Conservation (phyloP, 92 coral and sea anemone genomes). For the Palythoa grandiflora region DNA sequence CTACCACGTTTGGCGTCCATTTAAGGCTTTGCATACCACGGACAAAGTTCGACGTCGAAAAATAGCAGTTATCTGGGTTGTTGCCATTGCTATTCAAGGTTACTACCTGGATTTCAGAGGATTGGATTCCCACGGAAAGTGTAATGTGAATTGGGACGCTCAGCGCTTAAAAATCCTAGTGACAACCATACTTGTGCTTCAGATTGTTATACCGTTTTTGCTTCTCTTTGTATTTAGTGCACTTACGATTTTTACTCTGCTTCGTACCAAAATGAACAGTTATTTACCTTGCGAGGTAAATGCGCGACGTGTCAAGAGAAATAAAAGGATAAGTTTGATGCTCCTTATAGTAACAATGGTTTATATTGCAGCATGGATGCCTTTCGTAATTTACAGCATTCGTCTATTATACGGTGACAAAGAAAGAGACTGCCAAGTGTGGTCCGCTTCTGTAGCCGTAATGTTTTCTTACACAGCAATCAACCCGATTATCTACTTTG, state of each 20-base stretch:
- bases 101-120: neutral
- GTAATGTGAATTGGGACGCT: constrained; percentile 22
- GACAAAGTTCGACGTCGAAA: constrained; percentile 40
- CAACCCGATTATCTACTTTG: constrained; percentile 71
- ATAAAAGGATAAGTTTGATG: constrained; percentile 69
- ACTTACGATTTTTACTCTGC: constrained; percentile 60
- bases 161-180: constrained; percentile 23
- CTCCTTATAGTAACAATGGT: constrained; percentile 57
- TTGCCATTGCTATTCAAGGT: constrained; percentile 54
- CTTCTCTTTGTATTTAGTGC: constrained; percentile 61
- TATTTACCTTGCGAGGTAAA: constrained; percentile 36
- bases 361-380: constrained; percentile 70
- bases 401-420: constrained; percentile 25
- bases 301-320: constrained; percentile 61
- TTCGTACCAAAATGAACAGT: constrained; percentile 52
- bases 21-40: constrained; percentile 59
- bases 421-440: neutral
- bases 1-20: constrained; percentile 69
- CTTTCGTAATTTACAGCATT: constrained; percentile 63
- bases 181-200: constrained; percentile 61
- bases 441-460: constrained; percentile 52
- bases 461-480: constrained; percentile 68
- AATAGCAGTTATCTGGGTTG: constrained; percentile 66
- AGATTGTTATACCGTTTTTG: constrained; percentile 67
- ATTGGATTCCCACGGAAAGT: neutral